Evolutionary conservation across 2,113 vertebrate species (phyloP), one percentile per base, ranked within the genome.

Genomic region (Pachypanchax playfairii): DNA sequence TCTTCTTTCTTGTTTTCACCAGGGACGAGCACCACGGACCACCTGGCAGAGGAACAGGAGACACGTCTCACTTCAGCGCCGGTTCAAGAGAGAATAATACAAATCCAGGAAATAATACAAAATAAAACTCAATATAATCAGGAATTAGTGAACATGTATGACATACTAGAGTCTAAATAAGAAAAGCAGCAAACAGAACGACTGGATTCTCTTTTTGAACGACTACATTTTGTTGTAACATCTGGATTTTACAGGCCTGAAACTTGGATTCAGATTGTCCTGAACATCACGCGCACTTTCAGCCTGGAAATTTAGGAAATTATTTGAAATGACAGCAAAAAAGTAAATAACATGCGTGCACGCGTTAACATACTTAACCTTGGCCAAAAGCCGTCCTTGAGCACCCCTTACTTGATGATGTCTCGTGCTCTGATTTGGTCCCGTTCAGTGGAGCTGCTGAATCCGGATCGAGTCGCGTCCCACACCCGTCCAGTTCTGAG

Each of bases 1-100:
- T 93, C 91, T 98, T 98, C 90, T 94, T 97, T 80, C 94, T 93
- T 52, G 92, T 89, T 80, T 90, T 94, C 86, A 91, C 92, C 58
- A 93, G 95, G 60, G 93, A 90, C 13, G 94, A 92, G 80, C 94
- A 93, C 96, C 96, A 96, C 21, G 94, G 88, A 69, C 93, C 89
- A 89, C 94, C 95, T 97, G 92, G 52, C 44, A 10, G 53, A 33
- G 65, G 60, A n/a, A 70, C 57, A 77, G 35, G 48, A 4, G 44
- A 56, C 44, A 57, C 5, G 44, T 83, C 73, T 60, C 25, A 65
- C 43, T 62, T 72, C 11, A 67, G 46, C 21, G 31, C 15, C 4
- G 8, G n/a, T 29, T 3, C 18, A 43, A 21, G 9, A 6, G 20
- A 4, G 15, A 22, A 6, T 6, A 15, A 26, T 3, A 15, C 7